Evolutionary conservation across 1,140 invertebrate genomes (phyloP), one percentile per base, ranked within the genome.

Genomic region (Meloidogyne exigua): DNA sequence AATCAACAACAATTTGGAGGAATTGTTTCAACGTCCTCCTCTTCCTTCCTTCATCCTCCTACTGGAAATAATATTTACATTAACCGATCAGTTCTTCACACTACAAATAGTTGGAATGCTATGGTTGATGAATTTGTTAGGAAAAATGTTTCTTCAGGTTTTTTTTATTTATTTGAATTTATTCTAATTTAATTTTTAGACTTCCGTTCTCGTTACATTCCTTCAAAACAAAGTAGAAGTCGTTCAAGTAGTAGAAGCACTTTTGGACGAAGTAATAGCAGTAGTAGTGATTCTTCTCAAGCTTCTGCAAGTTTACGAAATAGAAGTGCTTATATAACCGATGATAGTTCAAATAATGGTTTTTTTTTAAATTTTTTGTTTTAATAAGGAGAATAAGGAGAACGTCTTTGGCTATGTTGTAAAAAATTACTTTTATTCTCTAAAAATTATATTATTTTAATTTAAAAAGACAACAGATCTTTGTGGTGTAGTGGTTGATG

Each of bases 81-180:
- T 63, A 73, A 73, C 28, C 72, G 57, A 26, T 57, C 72, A 26
- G 57, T 73, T 64, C 62, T 73, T 13, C 62, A 65, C 5, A 25
- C 49, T 26, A 23, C 72, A 32, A 28, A 28, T 25, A 78, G 80
- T 72, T 81, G 80, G 80, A 25, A 57, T 23, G 39, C 65, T 25
- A 81, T 83, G 81, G 80, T 81, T 36, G 80, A 81, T 64, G 80
- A 62, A 23, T 81, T 81, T 63, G 36, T 81, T 7, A 79, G 67
- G 15, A 81, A 74, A 36, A 82, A 77, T 21, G 62, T 57, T 21
- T 77, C 49, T 9, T 57, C 79, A 28, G 68, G 79, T 80, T 66
- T 28, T 49, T 13, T 26, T 25, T 57, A 7, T 68, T 72, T 1
- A 7, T 68, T 72, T 1, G 5, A 75, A 71, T 21, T 26, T 2